Evolutionary conservation across 2,888 invertebrate genomes (phyloP).

Genomic region (Synergus laeviventris): DNA sequence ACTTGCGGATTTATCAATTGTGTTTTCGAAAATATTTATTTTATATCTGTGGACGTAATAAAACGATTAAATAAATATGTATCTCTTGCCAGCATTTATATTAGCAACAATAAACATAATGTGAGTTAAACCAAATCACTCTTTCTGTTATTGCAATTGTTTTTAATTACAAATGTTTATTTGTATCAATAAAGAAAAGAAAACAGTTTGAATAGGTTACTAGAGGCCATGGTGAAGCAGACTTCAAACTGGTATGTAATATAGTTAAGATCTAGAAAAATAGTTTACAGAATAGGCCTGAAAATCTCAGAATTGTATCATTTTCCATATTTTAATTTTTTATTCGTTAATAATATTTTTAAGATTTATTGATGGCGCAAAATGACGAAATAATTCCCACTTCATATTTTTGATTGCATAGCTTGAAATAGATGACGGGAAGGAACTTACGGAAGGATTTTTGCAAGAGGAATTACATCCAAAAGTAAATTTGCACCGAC

Average conservation of each 20-base stretch:
- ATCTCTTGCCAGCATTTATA: slow-evolving; percentile 67
- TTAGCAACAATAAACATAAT: slow-evolving; percentile 40
- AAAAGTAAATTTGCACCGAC: slow-evolving; percentile 89
- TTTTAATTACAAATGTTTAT: background rate
- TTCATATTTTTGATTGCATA: slow-evolving; percentile 75
- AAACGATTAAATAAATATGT: slow-evolving; percentile 65
- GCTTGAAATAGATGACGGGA: slow-evolving; percentile 94
- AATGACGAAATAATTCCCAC: slow-evolving; percentile 37
- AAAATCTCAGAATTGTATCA: slow-evolving; percentile 46
- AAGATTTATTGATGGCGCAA: background rate
- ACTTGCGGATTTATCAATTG: slow-evolving; percentile 55
- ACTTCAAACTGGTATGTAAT: slow-evolving; percentile 67
- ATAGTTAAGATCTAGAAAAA: slow-evolving; percentile 53
- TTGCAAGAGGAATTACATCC: slow-evolving; percentile 96
- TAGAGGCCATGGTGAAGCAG: slow-evolving; percentile 44
- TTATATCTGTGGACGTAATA: slow-evolving; percentile 52
- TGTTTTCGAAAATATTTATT: slow-evolving; percentile 45
- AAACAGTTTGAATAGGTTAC: slow-evolving; percentile 1
- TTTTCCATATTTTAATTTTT: slow-evolving; percentile 7
- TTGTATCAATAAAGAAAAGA: background rate
- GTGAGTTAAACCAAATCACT: slow-evolving; percentile 41
- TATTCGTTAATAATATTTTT: slow-evolving; percentile 10
- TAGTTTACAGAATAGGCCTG: slow-evolving; percentile 74
- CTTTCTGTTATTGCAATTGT: slow-evolving; percentile 1
- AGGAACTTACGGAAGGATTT: slow-evolving; percentile 93